Evolutionary conservation across 2,113 vertebrate species (phyloP), one percentile per base, ranked within the genome.

Genomic region (Cyanoliseus patagonus): DNA sequence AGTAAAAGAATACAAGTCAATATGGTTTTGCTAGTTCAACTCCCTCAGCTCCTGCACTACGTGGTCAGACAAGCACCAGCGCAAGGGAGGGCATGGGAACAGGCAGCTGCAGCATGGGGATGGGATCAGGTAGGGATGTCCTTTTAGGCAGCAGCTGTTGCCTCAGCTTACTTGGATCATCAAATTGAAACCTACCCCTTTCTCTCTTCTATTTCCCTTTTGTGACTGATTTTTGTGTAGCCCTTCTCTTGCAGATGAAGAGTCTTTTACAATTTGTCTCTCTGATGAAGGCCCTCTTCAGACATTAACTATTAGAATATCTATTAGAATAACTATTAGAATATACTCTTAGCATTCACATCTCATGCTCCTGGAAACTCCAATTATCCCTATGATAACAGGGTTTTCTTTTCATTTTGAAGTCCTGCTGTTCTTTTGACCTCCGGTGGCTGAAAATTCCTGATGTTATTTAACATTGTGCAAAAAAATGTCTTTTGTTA

Each of bases 81-180:
- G 42, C 24, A 20, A 68, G 46, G 46, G 16, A 35, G 20, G n/a
- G n/a, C 8, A 20, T 3, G 33, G n/a, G 49, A 55, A 28, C n/a
- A 46, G 17, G 42, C 1, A 2, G 22, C 47, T 64, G 55, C 37
- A 75, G 37, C 30, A 4, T 1, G 9, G 12, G 33, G 5, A 16
- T 8, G 25, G 53, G 46, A 82, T 33, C 20, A 35, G 73, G 47
- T 3, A 16, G 12, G 24, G 57, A 14, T 28, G 42, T 33, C 42
- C 11, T 12, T 37, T 61, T 63, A 18, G 44, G 67, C 62, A 79
- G 57, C 47, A 31, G 28, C 13, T 49, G 18, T 20, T 53, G 22
- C 64, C 42, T 55, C 4, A 31, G 19, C 30, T 81, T n/a, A 61
- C 0, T 0, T 66, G 17, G 39, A 42, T 77, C 44, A 66, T 23